Percentiles rank a stretch among this genome's conserved stretches.
These are phyloP conservation scores for Strigamia maritima DNA, from an alignment of 2,888 invertebrate species.

Conservation along the genomic window DNA sequence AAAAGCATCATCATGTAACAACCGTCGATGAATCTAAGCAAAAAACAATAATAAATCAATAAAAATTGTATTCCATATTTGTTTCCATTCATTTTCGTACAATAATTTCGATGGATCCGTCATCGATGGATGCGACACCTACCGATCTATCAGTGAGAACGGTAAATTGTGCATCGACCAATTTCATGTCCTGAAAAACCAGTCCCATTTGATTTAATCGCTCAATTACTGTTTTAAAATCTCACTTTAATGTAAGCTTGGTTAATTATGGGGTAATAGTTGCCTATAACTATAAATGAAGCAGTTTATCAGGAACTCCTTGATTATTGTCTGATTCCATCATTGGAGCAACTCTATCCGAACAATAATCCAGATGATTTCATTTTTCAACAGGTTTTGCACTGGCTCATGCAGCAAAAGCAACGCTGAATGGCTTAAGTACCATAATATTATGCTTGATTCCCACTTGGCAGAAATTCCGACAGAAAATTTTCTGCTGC, in stretches of 20 bases:
- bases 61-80: not conserved
- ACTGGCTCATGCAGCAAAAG: no score
- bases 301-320: no score
- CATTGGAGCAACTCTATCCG: no score
- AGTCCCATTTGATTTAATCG: not conserved
- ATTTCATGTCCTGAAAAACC: conserved; percentile 37
- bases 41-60: not conserved
- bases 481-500: no score
- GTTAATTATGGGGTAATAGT: conserved; percentile 90
- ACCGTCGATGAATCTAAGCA: conserved; percentile 64
- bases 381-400: no score
- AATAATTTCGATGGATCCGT: conserved; percentile 53
- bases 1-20: conserved; percentile 82
- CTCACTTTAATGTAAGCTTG: conserved; percentile 65
- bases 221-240: not conserved
- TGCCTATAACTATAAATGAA: no score
- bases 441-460: no score
- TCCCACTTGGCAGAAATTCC: no score
- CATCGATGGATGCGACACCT: conserved; percentile 51
- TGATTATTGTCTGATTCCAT: no score
- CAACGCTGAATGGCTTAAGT: no score
- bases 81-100: no score
- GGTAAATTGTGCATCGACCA: conserved; percentile 41
- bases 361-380: no score
- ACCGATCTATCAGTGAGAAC: conserved; percentile 47